Evolutionary conservation across 1,140 invertebrate species (phyloP).

Genomic region (Arion vulgaris): DNA sequence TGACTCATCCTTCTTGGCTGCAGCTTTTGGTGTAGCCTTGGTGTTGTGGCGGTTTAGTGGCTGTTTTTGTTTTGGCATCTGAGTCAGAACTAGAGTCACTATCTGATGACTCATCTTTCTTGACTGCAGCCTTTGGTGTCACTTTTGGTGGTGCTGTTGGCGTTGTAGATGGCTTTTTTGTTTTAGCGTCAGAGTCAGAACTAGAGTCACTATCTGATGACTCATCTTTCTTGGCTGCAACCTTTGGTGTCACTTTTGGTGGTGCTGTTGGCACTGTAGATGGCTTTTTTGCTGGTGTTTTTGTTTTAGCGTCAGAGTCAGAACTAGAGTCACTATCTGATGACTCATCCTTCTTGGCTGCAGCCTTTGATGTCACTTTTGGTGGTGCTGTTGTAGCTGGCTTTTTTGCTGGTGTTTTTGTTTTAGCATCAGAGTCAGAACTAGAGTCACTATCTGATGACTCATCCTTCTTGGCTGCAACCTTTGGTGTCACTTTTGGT

Average conservation of each 20-base stretch:
- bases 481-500: too few species aligned
- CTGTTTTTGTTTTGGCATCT: background rate
- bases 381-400: background rate
- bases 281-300: slow-evolving; percentile 30
- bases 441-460: background rate
- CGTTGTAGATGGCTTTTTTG: background rate
- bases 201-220: slow-evolving; percentile 41
- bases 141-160: slow-evolving; percentile 17
- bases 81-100: background rate
- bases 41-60: background rate
- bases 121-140: slow-evolving; percentile 3
- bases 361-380: slow-evolving; percentile 1
- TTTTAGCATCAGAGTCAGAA: background rate
- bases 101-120: background rate
- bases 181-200: slow-evolving; percentile 28
- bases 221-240: slow-evolving; percentile 2
- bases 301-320: slow-evolving; percentile 1
- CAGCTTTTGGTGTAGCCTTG: background rate
- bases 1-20: slow-evolving; percentile 11
- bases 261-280: slow-evolving; percentile 20
- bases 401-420: too few species aligned
- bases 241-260: slow-evolving; percentile 27
- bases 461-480: background rate
- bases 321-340: slow-evolving; percentile 18
- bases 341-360: slow-evolving; percentile 20